A percentile compares a stretch with the other conserved stretches of the same genome.
Conservation (phyloP, 2,797 vertebrate species). For the Vireo griseus region DNA sequence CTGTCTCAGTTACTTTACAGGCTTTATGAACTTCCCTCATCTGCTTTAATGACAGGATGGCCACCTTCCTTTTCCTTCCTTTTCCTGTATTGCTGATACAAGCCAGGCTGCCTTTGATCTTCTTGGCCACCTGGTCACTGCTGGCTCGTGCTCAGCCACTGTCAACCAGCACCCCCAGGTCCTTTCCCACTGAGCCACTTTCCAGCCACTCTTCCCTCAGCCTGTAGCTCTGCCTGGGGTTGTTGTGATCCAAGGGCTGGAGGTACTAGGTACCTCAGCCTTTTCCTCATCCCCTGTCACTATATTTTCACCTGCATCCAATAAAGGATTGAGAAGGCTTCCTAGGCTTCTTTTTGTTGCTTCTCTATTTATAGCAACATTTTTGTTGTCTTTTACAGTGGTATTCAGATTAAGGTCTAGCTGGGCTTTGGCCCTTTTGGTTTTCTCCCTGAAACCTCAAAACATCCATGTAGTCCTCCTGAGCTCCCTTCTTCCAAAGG, state of each 20-base stretch:
- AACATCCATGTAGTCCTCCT: neutral
- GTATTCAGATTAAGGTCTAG: neutral
- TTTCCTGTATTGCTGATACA: neutral
- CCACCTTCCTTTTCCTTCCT: neutral
- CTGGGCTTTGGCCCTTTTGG: neutral
- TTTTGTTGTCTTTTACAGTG: neutral
- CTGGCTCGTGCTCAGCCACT: accelerated
- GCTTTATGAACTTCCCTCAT: neutral
- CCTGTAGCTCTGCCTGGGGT: neutral
- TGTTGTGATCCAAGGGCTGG: neutral
- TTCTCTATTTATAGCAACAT: neutral
- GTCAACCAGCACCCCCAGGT: neutral
- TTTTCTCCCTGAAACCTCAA: neutral
- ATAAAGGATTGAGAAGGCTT: neutral
- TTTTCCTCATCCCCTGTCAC: neutral
- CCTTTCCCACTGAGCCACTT: accelerated
- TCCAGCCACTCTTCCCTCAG: neutral
- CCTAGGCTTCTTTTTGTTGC: neutral
- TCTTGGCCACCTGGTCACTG: neutral
- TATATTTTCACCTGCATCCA: neutral
- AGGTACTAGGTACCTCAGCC: neutral
- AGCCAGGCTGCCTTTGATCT: neutral
- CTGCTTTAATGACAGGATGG: neutral
- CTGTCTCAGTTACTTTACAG: neutral
- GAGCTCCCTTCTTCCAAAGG: neutral